These are phyloP conservation scores for Stigmatopora nigra DNA, from an alignment of 2,113 vertebrate genomes.

Conservation along the genomic window DNA sequence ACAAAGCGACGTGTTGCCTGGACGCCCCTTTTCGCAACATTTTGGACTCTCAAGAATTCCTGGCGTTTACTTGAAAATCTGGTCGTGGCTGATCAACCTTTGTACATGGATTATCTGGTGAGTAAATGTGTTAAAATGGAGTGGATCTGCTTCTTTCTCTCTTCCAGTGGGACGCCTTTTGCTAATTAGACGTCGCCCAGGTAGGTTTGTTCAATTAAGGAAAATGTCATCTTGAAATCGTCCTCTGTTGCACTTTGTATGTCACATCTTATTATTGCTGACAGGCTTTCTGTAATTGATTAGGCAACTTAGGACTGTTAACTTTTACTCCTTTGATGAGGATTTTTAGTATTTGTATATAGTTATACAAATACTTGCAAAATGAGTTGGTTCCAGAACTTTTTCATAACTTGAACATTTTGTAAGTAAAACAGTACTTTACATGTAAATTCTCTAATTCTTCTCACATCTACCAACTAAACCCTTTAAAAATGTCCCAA, in stretches of 20 bases:
- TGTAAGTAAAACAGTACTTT: too few relatives aligned
- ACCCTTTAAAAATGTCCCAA: too few relatives aligned
- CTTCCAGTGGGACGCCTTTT: background rate
- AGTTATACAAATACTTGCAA: too few relatives aligned
- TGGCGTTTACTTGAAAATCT: constrained; percentile 30
- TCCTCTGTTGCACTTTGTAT: background rate
- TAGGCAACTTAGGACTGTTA: background rate
- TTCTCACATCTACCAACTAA: too few relatives aligned
- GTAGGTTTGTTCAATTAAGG: constrained; percentile 26
- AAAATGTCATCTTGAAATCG: background rate
- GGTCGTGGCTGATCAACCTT: constrained; percentile 36
- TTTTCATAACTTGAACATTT: too few relatives aligned
- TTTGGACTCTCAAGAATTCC: constrained; percentile 28
- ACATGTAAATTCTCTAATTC: too few relatives aligned
- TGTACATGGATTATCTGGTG: constrained; percentile 76
- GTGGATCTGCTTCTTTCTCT: background rate
- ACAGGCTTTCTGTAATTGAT: background rate
- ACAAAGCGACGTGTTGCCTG: constrained; percentile 54
- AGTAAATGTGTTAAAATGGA: constrained; percentile 26
- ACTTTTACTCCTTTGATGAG: background rate
- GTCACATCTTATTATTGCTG: background rate
- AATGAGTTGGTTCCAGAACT: too few relatives aligned
- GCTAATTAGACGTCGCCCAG: constrained; percentile 8
- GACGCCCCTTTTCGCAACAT: constrained; percentile 1
- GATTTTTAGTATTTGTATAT: too few relatives aligned